Base-by-base conservation (phyloP, 2,888 invertebrate genomes). In the Tipula confusa region DNA sequence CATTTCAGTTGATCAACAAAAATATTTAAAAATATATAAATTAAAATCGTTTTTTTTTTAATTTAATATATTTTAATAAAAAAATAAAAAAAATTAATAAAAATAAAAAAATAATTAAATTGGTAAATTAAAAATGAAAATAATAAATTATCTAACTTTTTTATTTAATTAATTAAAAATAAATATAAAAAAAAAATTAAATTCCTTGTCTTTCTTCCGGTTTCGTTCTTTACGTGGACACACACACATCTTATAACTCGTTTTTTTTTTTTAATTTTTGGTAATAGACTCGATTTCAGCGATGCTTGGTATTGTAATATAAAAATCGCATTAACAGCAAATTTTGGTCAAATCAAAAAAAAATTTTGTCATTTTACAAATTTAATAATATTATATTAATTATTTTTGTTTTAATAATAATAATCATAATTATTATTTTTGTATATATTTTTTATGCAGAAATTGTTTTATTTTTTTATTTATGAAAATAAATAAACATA, bases 1-100 rank as follows among this genome's bases (percentile, higher is more conserved):
- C 84, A 84, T 82, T 43, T 43, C 43, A 82, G 83, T 84, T 84
- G 84, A 84, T 84, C 83, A 83, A 43, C 83, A 82, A 84, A 79
- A 48, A 83, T 79, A 84, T 84, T 79, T 84, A 82, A 83, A 79
- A 31, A 83, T 36, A 31, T 79, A 83, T 28, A 80, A 83, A 85
- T 84, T 43, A 84, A 83, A 83, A 82, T 18, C 31, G 28, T 64
- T 82, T 38, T 24, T 80, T 84, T 83, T 83, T 84, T 84, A 36
- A 64, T 82, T 81, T 82, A 84, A 80, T 84, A 83, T 83, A 85
- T 84, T 84, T 15, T 84, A 84, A 84, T 84, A 84, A 85, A 82
- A 83, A 83, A 83, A 33, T 84, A 83, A 80, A 7, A 80, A 5
- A 15, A 80, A 80, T n/a, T 15, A 29, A 80, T 80, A n/a, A 64